Evolutionary conservation across 2,888 invertebrate species (phyloP).

Genomic region (Folsomia candida): DNA sequence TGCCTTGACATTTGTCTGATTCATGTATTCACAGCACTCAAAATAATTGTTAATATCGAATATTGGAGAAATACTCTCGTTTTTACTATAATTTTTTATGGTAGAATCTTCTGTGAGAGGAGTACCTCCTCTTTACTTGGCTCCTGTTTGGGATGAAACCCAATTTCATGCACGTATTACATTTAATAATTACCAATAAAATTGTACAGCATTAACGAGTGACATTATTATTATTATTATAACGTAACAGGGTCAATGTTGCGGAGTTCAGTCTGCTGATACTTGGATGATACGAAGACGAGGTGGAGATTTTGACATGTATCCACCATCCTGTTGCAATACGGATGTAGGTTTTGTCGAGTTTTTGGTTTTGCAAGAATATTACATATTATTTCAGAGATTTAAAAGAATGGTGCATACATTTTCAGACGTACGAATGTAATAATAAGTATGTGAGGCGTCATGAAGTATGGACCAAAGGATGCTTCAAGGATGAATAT

Average conservation of each 20-base stretch:
- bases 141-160: conserved; percentile 29
- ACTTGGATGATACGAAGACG: conserved; percentile 11
- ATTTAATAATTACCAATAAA: background rate
- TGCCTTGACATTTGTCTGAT: background rate
- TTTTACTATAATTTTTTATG: too few species aligned
- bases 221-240: background rate
- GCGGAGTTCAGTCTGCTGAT: conserved; percentile 21
- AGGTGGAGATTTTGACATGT: background rate
- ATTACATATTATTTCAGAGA: too few species aligned
- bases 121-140: conserved; percentile 9
- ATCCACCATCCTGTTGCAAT: conserved; percentile 30
- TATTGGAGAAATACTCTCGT: too few species aligned
- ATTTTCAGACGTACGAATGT: background rate
- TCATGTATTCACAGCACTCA: too few species aligned
- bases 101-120: background rate
- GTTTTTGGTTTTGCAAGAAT: too few species aligned
- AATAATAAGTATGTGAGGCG: background rate
- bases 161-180: conserved; percentile 23
- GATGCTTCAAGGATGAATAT: conserved; percentile 18
- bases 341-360: conserved; percentile 22
- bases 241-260: conserved; percentile 23
- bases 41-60: too few species aligned
- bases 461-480: conserved; percentile 17
- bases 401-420: too few species aligned
- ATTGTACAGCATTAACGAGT: background rate